Percentiles rank a stretch among this genome's conserved stretches.
Conservation (phyloP, 2,888 invertebrate species). For the Xylota segnis region DNA sequence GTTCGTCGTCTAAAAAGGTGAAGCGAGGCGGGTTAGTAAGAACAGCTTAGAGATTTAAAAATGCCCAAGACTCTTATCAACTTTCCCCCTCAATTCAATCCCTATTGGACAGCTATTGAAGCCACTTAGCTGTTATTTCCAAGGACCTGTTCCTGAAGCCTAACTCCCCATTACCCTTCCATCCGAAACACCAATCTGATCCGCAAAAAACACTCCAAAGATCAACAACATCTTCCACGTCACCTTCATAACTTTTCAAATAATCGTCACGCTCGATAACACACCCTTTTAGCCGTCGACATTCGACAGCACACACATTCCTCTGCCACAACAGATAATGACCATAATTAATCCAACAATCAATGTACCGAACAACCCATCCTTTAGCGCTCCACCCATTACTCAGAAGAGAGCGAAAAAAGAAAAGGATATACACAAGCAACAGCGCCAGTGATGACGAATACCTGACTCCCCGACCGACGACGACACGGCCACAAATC, state of each 20-base stretch:
- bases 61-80: too few relatives aligned
- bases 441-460: constrained; percentile 1
- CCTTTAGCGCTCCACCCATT: constrained; percentile 31
- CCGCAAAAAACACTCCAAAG: neutral
- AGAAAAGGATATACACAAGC: neutral
- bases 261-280: constrained; percentile 39
- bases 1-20: too few relatives aligned
- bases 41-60: too few relatives aligned
- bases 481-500: constrained; percentile 7
- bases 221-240: constrained; percentile 20
- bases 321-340: constrained; percentile 51
- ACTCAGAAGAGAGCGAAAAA: neutral
- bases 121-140: too few relatives aligned
- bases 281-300: constrained; percentile 53
- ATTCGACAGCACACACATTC: constrained; percentile 29
- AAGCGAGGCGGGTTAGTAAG: too few relatives aligned
- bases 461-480: neutral
- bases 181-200: too few relatives aligned
- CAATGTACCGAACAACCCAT: constrained; percentile 48
- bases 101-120: too few relatives aligned
- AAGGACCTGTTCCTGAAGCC: too few relatives aligned
- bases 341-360: constrained; percentile 63
- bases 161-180: too few relatives aligned
- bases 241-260: constrained; percentile 41
- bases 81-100: too few relatives aligned